A percentile compares a stretch with the other conserved stretches of the same genome.
phyloP scores from a whole-genome alignment of 2,797 vertebrate genomes.

The Neosalanx taihuensis region DNA sequence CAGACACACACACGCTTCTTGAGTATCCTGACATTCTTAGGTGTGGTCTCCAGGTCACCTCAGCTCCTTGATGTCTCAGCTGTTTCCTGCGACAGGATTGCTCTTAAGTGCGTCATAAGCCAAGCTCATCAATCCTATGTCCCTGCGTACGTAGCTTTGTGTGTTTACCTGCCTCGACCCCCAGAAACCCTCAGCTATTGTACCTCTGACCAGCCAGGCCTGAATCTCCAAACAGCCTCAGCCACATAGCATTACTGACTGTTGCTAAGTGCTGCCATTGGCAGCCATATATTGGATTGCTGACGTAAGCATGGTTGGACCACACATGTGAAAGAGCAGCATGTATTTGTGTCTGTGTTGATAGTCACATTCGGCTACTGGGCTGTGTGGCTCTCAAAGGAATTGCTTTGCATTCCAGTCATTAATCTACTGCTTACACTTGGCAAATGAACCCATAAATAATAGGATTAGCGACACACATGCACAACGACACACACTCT shows the following conservation, averaged over 20 bases:
- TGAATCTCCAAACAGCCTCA: neutral
- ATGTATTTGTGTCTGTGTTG: neutral
- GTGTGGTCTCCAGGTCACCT: neutral
- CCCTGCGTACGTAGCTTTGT: neutral
- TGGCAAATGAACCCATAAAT: neutral
- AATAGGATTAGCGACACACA: constrained; percentile 6
- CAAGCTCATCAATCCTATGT: constrained; percentile 1
- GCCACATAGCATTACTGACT: constrained; percentile 9
- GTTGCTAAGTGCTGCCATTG: constrained; percentile 5
- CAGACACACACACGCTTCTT: neutral
- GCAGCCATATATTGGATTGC: constrained; percentile 12
- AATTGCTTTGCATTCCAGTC: constrained; percentile 25
- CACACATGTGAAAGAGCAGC: neutral
- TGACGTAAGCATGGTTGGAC: constrained; percentile 26
- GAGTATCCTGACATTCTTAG: neutral
- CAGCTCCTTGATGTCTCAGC: neutral
- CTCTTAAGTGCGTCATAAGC: constrained; percentile 5
- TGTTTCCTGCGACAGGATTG: neutral
- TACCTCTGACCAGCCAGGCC: neutral
- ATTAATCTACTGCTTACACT: constrained; percentile 36
- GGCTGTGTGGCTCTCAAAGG: constrained; percentile 12
- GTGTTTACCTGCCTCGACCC: neutral
- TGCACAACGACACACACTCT: constrained; percentile 25
- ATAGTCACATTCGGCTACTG: neutral
- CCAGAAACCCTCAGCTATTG: neutral